Base-by-base conservation (phyloP, 2,113 vertebrate species). In the Chaetura pelagica region DNA sequence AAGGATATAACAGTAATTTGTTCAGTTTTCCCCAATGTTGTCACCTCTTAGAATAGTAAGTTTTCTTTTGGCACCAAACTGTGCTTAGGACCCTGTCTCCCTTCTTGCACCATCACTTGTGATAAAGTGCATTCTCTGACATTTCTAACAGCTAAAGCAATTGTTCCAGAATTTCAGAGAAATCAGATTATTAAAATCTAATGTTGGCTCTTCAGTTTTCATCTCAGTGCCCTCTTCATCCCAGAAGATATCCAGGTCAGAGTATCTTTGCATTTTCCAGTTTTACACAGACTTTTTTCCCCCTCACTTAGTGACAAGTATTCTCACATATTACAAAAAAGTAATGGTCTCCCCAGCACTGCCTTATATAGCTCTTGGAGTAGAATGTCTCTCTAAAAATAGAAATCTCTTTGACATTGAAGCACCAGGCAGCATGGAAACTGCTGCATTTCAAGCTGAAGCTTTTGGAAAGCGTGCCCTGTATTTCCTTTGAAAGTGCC, bases 371-470 rank as follows among this genome's bases (percentile, higher is more conserved):
- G 96, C 38, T 95, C 67, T 96, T 93, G 74, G 73, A 95, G 75
- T 92, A 94, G 95, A 96, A 93, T 68, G 57, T 76, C 67, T 38
- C 54, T 94, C 97, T 98, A 97, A 98, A 98, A 97, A 97, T 97
- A 98, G 94, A 89, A 49, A 83, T 94, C 84, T 87, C 95, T 95
- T 71, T 94, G 92, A 94, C 94, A 94, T 30, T 57, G 75, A 72
- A 73, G 81, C 76, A 75, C 32, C 67, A 32, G 89, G 84, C 94
- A 96, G 75, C 92, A 94, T 90, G 92, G 85, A 95, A 96, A 95
- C 97, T 89, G 94, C 62, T 97, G 87, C 91, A 84, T 96, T 95
- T 98, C 93, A 81, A 84, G 61, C 59, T 67, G 84, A 86, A 84
- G 77, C 77, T 94, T 90, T 96, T 86, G 78, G 89, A 93, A 94